phyloP scores from a whole-genome alignment of 2,797 vertebrate genomes.

The Chrosomus eos region DNA sequence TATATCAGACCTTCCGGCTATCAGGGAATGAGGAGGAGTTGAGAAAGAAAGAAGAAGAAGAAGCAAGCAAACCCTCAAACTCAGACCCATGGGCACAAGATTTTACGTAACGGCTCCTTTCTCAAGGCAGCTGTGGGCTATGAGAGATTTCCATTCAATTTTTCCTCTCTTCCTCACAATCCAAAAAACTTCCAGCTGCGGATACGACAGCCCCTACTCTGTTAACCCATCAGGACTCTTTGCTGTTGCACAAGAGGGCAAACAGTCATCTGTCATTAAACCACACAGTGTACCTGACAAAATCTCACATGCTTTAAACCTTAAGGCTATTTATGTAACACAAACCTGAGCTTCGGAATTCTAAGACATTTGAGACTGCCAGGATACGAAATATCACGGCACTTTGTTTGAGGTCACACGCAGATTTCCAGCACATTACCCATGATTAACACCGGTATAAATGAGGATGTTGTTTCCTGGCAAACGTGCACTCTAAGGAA shows the following conservation, averaged over 20 bases:
- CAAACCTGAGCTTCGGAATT: not conserved
- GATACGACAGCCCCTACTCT: not conserved
- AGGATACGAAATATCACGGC: not conserved
- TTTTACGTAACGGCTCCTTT: not conserved
- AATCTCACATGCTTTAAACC: not conserved
- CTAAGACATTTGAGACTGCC: not conserved
- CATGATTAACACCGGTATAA: slow-evolving; percentile 18
- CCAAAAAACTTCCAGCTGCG: not conserved
- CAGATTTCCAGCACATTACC: not conserved
- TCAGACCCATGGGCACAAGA: slow-evolving; percentile 6
- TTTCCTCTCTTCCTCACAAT: not conserved
- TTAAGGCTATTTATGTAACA: not conserved
- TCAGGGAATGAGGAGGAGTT: not conserved
- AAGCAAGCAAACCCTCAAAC: slow-evolving; percentile 4
- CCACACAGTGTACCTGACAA: not conserved
- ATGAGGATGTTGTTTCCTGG: slow-evolving; percentile 28
- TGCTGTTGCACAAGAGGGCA: not conserved
- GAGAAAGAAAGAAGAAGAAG: not conserved
- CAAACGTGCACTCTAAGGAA: not conserved
- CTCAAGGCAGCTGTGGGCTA: not conserved
- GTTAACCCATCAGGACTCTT: not conserved
- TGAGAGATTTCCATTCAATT: not conserved
- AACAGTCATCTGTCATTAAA: not conserved
- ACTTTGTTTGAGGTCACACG: not conserved
- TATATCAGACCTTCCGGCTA: not conserved